phyloP scores from a whole-genome alignment of 35 echinoderm and acorn worm genomes.

The Lytechinus variegatus region DNA sequence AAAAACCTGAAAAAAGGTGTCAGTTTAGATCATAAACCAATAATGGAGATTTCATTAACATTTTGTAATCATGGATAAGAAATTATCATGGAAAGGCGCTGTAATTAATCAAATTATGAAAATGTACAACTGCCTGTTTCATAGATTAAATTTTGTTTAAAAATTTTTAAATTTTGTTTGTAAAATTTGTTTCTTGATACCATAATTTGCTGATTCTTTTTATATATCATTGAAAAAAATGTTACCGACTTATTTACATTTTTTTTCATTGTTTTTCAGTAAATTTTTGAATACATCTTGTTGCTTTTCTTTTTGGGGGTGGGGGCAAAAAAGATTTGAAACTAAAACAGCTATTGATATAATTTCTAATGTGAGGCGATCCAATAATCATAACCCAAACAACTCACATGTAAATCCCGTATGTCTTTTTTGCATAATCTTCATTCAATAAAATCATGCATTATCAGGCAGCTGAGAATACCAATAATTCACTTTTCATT shows the following conservation, averaged over 20 bases:
- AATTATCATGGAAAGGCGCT: neutral
- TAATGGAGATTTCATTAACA: neutral
- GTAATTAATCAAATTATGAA: neutral
- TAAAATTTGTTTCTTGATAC: too few species aligned
- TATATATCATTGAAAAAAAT: too few species aligned
- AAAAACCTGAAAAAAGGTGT: neutral
- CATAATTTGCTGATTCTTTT: too few species aligned
- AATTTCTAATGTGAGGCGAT: too few species aligned
- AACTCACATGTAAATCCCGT: neutral
- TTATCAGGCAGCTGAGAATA: conserved; percentile 2
- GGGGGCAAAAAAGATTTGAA: neutral
- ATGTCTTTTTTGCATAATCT: neutral
- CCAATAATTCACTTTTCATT: neutral
- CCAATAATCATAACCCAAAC: too few species aligned
- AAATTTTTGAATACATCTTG: too few species aligned
- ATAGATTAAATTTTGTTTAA: too few species aligned
- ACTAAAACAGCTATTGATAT: neutral
- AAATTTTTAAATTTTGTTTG: too few species aligned
- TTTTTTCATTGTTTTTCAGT: too few species aligned
- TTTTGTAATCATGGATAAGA: neutral
- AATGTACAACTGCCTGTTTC: neutral
- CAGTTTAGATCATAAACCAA: neutral
- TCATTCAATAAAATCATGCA: neutral
- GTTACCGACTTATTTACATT: too few species aligned
- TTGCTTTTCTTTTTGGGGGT: neutral